A percentile compares a stretch with the other conserved stretches of the same genome.
Evolutionary conservation across 2,797 vertebrate species (phyloP).

Genomic region (Sebastes oblongus): DNA sequence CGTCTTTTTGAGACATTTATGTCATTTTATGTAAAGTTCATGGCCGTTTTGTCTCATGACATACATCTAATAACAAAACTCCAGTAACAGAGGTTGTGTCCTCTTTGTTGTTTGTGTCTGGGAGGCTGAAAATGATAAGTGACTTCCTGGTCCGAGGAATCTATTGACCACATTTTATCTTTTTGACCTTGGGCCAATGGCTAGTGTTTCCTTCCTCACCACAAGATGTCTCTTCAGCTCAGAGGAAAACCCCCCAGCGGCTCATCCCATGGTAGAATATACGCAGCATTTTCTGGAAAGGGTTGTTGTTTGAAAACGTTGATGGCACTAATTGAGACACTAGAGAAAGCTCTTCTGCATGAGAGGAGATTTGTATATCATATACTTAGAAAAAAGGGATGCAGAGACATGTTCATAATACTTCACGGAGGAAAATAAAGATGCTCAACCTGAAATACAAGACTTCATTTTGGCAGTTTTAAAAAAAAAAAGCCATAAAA

Average conservation of each 20-base stretch:
- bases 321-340: neutral
- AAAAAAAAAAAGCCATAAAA: neutral
- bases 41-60: neutral
- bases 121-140: constrained; percentile 28
- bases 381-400: neutral
- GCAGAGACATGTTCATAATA: neutral
- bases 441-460: constrained; percentile 4
- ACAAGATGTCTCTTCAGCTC: constrained; percentile 75
- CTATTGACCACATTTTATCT: constrained; percentile 45
- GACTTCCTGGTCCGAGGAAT: constrained; percentile 7
- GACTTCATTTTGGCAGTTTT: neutral
- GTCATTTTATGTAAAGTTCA: neutral
- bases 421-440: neutral
- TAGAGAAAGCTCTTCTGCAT: neutral
- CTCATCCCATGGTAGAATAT: neutral
- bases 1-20: neutral
- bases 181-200: constrained; percentile 48
- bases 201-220: constrained; percentile 51
- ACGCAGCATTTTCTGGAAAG: neutral
- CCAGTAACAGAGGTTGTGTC: neutral
- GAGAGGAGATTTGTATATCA: neutral
- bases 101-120: constrained; percentile 11
- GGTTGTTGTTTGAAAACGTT: neutral
- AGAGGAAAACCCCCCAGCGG: constrained; percentile 35
- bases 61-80: neutral